Evolutionary conservation across 1,140 invertebrate genomes (phyloP).

Genomic region (Leptopilina clavipes): DNA sequence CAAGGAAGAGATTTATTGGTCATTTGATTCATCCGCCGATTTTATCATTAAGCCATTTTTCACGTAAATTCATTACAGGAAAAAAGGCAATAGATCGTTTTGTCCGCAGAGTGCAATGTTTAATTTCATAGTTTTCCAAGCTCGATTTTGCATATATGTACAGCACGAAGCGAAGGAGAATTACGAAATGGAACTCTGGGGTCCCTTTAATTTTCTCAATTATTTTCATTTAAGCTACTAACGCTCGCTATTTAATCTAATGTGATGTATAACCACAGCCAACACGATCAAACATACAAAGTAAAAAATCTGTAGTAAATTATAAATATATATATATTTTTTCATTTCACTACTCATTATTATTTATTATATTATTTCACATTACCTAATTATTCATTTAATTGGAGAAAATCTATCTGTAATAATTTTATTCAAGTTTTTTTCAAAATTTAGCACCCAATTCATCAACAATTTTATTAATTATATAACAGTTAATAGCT

Average conservation of each 20-base stretch:
- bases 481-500: no score
- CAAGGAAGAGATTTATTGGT: conserved; percentile 3
- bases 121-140: conserved; percentile 32
- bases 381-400: no score
- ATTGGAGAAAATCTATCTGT: no score
- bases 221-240: conserved; percentile 31
- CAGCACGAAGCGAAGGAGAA: conserved; percentile 7
- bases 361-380: no score
- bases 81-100: conserved; percentile 4
- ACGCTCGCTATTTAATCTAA: conserved; percentile 32
- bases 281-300: no score
- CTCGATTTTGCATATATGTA: conserved; percentile 20
- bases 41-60: conserved; percentile 29
- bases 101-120: conserved; percentile 25
- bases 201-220: conserved; percentile 30
- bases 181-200: conserved; percentile 26
- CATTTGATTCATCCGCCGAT: conserved; percentile 27
- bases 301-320: no score
- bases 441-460: no score
- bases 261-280: neutral
- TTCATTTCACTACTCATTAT: no score
- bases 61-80: conserved; percentile 17
- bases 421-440: no score
- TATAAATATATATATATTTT: no score
- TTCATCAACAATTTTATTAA: no score